These are phyloP conservation scores for Drosophila sp. DNA, from an alignment of 1,140 invertebrate genomes.

Conservation along the genomic window DNA sequence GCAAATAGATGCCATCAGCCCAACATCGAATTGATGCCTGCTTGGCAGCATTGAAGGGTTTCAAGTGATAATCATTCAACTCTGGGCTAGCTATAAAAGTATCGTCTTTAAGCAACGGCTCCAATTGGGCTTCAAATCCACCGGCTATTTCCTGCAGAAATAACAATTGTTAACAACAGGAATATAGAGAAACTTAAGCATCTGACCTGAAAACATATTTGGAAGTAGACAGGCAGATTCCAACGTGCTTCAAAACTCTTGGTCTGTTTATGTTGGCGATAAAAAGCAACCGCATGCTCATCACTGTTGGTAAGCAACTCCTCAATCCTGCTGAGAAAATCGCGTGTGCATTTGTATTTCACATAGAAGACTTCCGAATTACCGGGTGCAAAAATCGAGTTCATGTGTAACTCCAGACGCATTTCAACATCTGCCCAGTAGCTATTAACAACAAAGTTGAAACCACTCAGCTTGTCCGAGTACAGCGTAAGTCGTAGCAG, in stretches of 20 bases:
- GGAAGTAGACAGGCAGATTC: constrained; percentile 98
- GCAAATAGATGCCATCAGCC: constrained; percentile 90
- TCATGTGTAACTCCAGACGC: constrained; percentile 90
- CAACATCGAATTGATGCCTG: constrained; percentile 88
- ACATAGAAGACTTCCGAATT: constrained; percentile 95
- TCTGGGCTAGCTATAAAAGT: constrained; percentile 22
- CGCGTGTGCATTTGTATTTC: constrained; percentile 91
- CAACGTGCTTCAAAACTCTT: constrained; percentile 92
- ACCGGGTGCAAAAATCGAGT: constrained; percentile 94
- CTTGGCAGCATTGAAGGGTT: constrained; percentile 67
- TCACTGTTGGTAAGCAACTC: constrained; percentile 87
- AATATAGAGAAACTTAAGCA: neutral
- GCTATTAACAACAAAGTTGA: constrained; percentile 94
- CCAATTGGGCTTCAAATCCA: constrained; percentile 83
- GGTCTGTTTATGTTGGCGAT: constrained; percentile 88
- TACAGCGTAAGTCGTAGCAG: constrained; percentile 87
- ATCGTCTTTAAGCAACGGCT: constrained; percentile 63
- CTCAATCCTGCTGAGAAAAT: constrained; percentile 92
- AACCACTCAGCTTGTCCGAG: constrained; percentile 89
- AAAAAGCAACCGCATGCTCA: constrained; percentile 84
- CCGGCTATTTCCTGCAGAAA: constrained; percentile 90
- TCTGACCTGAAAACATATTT: constrained; percentile 92
- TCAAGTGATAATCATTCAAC: constrained; percentile 45
- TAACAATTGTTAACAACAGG: neutral
- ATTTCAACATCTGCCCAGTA: constrained; percentile 95